Percentiles rank a stretch among this genome's conserved stretches.
phyloP scores from a whole-genome alignment of 1,140 invertebrate genomes.

The Drosophila erecta region DNA sequence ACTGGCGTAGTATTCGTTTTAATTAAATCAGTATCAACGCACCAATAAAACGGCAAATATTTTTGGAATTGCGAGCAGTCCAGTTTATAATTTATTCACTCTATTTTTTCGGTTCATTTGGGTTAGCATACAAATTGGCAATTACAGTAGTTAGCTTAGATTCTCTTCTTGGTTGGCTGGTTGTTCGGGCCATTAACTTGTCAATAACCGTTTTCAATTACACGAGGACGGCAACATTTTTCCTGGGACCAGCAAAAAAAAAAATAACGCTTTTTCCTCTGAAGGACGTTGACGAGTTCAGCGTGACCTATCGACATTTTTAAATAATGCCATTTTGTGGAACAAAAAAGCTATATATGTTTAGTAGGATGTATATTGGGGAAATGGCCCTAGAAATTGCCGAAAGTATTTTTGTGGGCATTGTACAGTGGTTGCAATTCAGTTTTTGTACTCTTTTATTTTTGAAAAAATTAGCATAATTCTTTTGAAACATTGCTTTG shows the following conservation, averaged over 20 bases:
- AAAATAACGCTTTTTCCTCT: conserved; percentile 6
- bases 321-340: conserved; percentile 75
- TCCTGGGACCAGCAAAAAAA: neutral
- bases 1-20: neutral
- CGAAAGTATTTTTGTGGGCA: conserved; percentile 21
- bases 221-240: conserved; percentile 36
- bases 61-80: neutral
- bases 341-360: conserved; percentile 37
- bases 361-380: conserved; percentile 22
- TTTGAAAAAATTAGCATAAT: too few species aligned
- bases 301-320: conserved; percentile 81
- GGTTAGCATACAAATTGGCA: conserved; percentile 75
- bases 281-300: conserved; percentile 58
- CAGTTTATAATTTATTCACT: conserved; percentile 33
- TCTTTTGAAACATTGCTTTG: neutral
- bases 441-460: neutral
- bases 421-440: conserved; percentile 21
- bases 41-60: neutral
- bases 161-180: conserved; percentile 30
- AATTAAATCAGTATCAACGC: neutral
- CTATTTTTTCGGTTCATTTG: conserved; percentile 43
- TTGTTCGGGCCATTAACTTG: conserved; percentile 71
- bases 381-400: conserved; percentile 41
- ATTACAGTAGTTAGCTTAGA: conserved; percentile 56
- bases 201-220: conserved; percentile 83